Evolutionary conservation across 1,140 invertebrate species (phyloP), one percentile per base, ranked within the genome.

Genomic region (Metopolophium dirhodum): DNA sequence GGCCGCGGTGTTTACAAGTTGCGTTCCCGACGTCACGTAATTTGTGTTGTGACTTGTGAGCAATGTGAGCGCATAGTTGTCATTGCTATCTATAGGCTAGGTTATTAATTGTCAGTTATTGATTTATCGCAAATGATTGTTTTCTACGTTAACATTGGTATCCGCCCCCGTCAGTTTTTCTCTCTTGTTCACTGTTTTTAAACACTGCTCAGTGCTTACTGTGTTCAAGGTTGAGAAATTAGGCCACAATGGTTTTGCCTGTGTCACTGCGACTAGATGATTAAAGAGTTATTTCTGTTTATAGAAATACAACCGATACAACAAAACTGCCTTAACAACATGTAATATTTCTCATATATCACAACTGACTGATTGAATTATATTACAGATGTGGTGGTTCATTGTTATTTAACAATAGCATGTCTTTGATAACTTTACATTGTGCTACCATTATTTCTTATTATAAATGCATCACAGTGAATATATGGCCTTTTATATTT

Each of bases 281-380:
- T 77, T 77, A 41, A 85, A 85, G 9, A 85, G 83, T 85, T 85
- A 45, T 86, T 86, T 86, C 23, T 86, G 85, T 47, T 47, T 86
- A 86, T 86, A 30, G 45, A 86, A 26, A 45, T 45, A 85, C 22
- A 3, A 9, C 3, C 20, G 26, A 41, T 37, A 9, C 41, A 26
- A 41, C 41, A 23, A 77, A 77, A 45, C 37, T 85, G 83, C 7
- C 41, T 85, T 45, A 30, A 30, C 7, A 23, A 23, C 22, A 41
- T 41, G 0, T 26, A 45, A 11, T 47, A 41, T 85, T 85, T 41
- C 9, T 7, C 41, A 11, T 45, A 20, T 49, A 87, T 26, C 35
- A 49, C 51, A 89, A 57, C 11, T 2, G 11, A 26, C 51, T 89
- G 49, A 89, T 89, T 54, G 22, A 57, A 89, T 89, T 89, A 57